Percentiles rank a stretch among this genome's conserved stretches.
Evolutionary conservation across 2,797 vertebrate genomes (phyloP).

Genomic region (Brachyrhaphis roseni): DNA sequence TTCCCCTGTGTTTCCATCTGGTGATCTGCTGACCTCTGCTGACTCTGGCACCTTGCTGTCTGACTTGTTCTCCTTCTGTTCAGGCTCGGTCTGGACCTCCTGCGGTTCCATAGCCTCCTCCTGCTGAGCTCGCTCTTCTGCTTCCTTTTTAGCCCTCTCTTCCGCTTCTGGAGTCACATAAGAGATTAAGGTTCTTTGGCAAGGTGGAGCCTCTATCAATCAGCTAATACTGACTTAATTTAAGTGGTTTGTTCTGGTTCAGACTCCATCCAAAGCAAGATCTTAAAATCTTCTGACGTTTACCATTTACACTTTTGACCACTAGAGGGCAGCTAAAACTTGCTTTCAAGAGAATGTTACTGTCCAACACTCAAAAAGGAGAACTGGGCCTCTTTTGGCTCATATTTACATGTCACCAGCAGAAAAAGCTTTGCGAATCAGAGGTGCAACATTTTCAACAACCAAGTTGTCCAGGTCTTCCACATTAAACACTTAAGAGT

Average conservation of each 20-base stretch:
- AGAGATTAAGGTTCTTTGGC: constrained; percentile 13
- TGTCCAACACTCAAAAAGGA: not conserved
- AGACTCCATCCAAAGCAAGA: not conserved
- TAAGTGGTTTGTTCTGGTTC: not conserved
- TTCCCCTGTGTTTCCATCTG: constrained; percentile 52
- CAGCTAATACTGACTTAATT: constrained; percentile 7
- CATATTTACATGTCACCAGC: not conserved
- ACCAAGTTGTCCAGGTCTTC: not conserved
- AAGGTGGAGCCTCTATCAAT: constrained; percentile 1
- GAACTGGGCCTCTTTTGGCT: not conserved
- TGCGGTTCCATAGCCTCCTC: constrained; percentile 81
- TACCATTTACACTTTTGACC: constrained; percentile 1
- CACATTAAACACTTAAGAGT: not conserved
- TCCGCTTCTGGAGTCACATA: constrained; percentile 79
- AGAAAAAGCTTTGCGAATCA: not conserved
- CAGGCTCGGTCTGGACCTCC: constrained; percentile 59
- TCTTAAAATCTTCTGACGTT: not conserved
- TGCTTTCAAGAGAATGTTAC: not conserved
- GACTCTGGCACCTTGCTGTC: constrained; percentile 51
- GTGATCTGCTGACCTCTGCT: constrained; percentile 49
- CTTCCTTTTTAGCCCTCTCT: constrained; percentile 81
- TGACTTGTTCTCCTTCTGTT: constrained; percentile 64
- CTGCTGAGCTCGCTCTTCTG: constrained; percentile 69
- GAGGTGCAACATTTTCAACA: not conserved
- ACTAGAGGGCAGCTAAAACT: constrained; percentile 23